These are phyloP conservation scores for Siderastrea siderea DNA, from an alignment of 92 coral and sea anemone genomes.

Conservation along the genomic window DNA sequence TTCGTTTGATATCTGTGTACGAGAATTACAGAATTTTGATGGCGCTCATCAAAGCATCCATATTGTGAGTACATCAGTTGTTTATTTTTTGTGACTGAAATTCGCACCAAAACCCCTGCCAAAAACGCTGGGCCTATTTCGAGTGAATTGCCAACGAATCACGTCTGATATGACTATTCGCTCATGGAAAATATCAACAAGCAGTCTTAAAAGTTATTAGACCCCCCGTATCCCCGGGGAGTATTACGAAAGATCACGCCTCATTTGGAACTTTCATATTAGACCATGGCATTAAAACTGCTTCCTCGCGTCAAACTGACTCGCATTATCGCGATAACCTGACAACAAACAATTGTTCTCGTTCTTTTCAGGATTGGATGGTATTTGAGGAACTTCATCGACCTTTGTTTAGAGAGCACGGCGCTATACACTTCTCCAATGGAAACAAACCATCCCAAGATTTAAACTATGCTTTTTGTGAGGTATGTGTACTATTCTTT, in stretches of 20 bases:
- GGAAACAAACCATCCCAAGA: slow-evolving; percentile 56
- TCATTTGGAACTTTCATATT: too few species aligned
- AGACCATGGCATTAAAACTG: too few species aligned
- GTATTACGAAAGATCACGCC: too few species aligned
- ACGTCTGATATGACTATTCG: too few species aligned
- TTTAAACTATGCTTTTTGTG: slow-evolving; percentile 77
- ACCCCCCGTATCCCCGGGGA: too few species aligned
- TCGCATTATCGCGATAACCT: background rate
- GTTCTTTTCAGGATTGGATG: slow-evolving; percentile 69
- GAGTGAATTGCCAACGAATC: too few species aligned
- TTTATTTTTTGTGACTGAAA: too few species aligned
- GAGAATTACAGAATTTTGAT: slow-evolving; percentile 78
- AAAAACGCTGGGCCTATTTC: too few species aligned
- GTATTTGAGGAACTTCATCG: slow-evolving; percentile 79
- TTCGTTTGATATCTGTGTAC: slow-evolving; percentile 72
- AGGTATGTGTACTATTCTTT: slow-evolving; percentile 37
- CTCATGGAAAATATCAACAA: too few species aligned
- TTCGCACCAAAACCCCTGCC: too few species aligned
- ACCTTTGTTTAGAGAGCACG: slow-evolving; percentile 82
- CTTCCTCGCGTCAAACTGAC: too few species aligned
- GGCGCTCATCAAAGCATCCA: slow-evolving; percentile 69
- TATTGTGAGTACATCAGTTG: slow-evolving; percentile 40
- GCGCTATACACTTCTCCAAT: slow-evolving; percentile 60
- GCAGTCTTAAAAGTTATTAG: too few species aligned
- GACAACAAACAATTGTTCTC: background rate